Evolutionary conservation across 2,113 vertebrate species (phyloP).

Genomic region (Oostethus manadensis): DNA sequence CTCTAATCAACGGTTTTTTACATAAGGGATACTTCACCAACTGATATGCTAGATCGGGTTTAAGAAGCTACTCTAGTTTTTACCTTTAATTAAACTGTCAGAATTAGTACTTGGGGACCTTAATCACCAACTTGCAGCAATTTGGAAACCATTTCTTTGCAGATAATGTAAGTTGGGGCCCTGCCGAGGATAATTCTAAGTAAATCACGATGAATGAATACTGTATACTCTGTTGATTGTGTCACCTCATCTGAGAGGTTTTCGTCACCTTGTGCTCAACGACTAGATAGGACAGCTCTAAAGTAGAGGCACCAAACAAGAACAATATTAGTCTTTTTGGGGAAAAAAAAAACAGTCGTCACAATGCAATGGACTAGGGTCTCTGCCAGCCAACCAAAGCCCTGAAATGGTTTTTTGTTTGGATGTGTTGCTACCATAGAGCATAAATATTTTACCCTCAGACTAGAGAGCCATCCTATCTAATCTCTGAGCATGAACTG

Average conservation of each 20-base stretch:
- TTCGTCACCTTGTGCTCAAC: too few relatives aligned
- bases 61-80: constrained; percentile 38
- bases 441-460: too few relatives aligned
- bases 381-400: too few relatives aligned
- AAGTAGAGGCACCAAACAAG: too few relatives aligned
- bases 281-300: too few relatives aligned
- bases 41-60: constrained; percentile 34
- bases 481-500: too few relatives aligned
- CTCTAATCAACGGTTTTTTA: constrained; percentile 19
- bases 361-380: too few relatives aligned
- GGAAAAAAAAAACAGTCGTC: too few relatives aligned
- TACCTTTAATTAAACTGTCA: constrained; percentile 61
- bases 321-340: too few relatives aligned
- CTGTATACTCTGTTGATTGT: neutral
- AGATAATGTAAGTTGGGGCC: constrained; percentile 26
- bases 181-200: constrained; percentile 19
- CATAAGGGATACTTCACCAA: constrained; percentile 21
- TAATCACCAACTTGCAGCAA: constrained; percentile 31
- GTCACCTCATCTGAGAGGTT: neutral
- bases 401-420: too few relatives aligned
- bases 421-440: too few relatives aligned
- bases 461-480: too few relatives aligned
- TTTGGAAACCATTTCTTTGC: constrained; percentile 13
- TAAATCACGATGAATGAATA: constrained; percentile 4
- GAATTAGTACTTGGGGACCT: constrained; percentile 52